These are phyloP conservation scores for Platorchestia sp. DNA, from an alignment of 1,140 invertebrate species.

Conservation along the genomic window DNA sequence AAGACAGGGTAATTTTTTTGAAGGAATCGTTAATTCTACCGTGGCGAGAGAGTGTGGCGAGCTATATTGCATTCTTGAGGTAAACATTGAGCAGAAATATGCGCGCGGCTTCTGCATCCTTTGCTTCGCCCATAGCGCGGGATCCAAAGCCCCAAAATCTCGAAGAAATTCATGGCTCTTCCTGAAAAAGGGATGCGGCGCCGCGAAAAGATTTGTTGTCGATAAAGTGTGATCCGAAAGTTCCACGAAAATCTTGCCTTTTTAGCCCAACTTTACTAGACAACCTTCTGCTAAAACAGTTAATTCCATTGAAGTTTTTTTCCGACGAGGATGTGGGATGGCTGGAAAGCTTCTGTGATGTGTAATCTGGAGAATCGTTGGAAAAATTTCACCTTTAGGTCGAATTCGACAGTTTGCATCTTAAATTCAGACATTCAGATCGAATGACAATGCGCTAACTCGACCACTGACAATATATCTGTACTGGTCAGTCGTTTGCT, in stretches of 20 bases:
- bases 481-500: no score
- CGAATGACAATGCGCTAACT: no score
- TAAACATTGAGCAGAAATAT: slow-evolving; percentile 29
- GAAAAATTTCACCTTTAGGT: neutral
- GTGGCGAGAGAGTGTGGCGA: slow-evolving; percentile 26
- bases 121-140: neutral
- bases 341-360: neutral
- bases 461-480: no score
- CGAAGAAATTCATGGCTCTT: neutral
- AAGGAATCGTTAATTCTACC: slow-evolving; percentile 33
- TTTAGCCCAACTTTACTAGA: neutral
- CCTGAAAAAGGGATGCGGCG: neutral
- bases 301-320: slow-evolving; percentile 1
- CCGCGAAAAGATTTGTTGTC: neutral
- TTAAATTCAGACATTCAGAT: no score
- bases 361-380: neutral
- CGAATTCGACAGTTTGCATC: no score
- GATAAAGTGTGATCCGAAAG: slow-evolving; percentile 7
- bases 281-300: neutral
- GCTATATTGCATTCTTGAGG: slow-evolving; percentile 43
- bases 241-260: neutral
- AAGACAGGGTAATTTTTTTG: slow-evolving; percentile 17
- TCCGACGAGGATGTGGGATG: neutral
- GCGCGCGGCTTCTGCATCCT: neutral
- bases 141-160: neutral